These are phyloP conservation scores for Scophthalmus maximus DNA, from an alignment of 2,113 vertebrate species.

Conservation along the genomic window DNA sequence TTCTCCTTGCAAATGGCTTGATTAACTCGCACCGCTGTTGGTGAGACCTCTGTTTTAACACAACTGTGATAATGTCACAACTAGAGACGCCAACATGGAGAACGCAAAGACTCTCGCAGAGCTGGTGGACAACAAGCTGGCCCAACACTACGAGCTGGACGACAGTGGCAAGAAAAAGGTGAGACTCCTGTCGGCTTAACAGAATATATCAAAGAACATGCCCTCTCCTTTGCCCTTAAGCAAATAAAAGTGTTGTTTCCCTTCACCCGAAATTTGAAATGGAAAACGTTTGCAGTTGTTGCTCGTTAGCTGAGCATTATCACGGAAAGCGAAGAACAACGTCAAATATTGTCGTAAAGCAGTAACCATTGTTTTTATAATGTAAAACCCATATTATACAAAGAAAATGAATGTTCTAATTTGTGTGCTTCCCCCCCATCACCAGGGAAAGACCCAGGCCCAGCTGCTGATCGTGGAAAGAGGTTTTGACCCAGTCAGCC, in stretches of 20 bases:
- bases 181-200: constrained; percentile 42
- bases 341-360: too few species aligned
- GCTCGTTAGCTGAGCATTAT: too few species aligned
- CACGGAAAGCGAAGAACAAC: too few species aligned
- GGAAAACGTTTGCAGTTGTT: background rate
- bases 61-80: constrained; percentile 45
- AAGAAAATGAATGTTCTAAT: too few species aligned
- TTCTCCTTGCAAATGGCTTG: background rate
- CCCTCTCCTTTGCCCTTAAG: too few species aligned
- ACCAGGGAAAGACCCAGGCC: constrained; percentile 93
- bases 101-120: constrained; percentile 90
- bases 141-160: constrained; percentile 89
- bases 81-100: constrained; percentile 84
- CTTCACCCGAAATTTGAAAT: background rate
- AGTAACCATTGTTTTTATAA: background rate
- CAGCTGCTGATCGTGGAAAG: constrained; percentile 95
- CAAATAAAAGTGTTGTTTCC: background rate
- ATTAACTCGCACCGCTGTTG: background rate
- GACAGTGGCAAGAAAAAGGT: constrained; percentile 91
- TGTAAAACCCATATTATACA: background rate
- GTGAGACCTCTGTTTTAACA: background rate
- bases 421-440: constrained; percentile 48
- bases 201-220: too few species aligned
- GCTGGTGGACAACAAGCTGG: constrained; percentile 90
- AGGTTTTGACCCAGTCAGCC: constrained; percentile 94